These are phyloP conservation scores for Hippasteria phrygiana DNA, from an alignment of 53 echinoderm and acorn worm species.

Conservation along the genomic window DNA sequence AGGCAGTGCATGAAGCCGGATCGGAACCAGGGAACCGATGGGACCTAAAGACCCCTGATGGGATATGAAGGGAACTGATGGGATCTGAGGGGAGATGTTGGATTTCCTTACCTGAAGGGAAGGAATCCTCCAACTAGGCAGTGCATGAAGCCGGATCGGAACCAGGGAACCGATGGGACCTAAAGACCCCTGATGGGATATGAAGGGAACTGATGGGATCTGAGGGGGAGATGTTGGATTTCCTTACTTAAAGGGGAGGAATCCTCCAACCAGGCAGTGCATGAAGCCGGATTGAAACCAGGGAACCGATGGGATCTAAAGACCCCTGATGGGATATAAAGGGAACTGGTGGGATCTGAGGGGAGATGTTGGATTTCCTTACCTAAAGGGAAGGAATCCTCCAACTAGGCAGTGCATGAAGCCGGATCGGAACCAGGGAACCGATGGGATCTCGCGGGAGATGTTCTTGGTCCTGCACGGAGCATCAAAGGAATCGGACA, in stretches of 20 bases:
- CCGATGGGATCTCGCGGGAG: constrained; percentile 90
- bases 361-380: not conserved
- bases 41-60: too few species aligned
- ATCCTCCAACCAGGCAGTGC: constrained; percentile 87
- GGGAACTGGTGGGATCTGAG: not conserved
- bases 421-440: constrained; percentile 98
- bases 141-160: constrained; percentile 89
- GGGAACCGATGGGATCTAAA: constrained; percentile 88
- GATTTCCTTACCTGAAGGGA: too few species aligned
- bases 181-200: too few species aligned
- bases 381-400: constrained; percentile 99
- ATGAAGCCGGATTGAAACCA: constrained; percentile 92
- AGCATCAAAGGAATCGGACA: constrained; percentile 92
- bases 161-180: constrained; percentile 96
- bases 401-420: constrained; percentile 93
- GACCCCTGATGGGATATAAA: too few species aligned
- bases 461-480: constrained; percentile 99
- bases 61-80: too few species aligned
- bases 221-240: too few species aligned
- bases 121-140: constrained; percentile 79
- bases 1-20: constrained; percentile 93
- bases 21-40: too few species aligned
- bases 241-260: too few species aligned
- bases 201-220: too few species aligned
- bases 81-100: too few species aligned